phyloP scores from a whole-genome alignment of 2,888 invertebrate genomes.

The Digitonthophagus gazella region DNA sequence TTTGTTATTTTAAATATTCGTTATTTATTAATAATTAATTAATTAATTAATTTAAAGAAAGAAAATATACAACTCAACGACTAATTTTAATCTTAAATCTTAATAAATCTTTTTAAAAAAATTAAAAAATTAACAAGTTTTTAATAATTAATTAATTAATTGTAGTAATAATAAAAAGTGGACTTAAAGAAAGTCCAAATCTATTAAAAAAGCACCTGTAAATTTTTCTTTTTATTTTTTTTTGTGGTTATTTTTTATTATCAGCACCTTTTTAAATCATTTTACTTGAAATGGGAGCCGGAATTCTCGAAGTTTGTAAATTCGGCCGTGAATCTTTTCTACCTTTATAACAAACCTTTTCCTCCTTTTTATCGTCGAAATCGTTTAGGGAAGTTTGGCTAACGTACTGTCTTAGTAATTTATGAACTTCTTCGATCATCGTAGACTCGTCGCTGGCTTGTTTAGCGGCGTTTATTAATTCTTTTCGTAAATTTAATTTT shows the following conservation, averaged over 20 bases:
- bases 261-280: constrained; percentile 1
- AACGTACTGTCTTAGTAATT: constrained; percentile 62
- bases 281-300: constrained; percentile 49
- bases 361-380: constrained; percentile 56
- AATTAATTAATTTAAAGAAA: too few species aligned
- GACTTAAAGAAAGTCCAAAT: neutral
- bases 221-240: neutral
- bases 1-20: too few species aligned
- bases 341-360: constrained; percentile 35
- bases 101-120: neutral
- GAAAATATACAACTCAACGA: too few species aligned
- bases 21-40: too few species aligned
- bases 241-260: neutral
- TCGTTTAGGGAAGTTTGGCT: constrained; percentile 59
- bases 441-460: constrained; percentile 71
- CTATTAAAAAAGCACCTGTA: constrained; percentile 3
- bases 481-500: constrained; percentile 64
- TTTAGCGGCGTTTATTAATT: constrained; percentile 70
- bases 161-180: neutral
- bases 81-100: neutral
- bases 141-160: too few species aligned
- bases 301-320: constrained; percentile 53
- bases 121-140: neutral
- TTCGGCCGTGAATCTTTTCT: constrained; percentile 56
- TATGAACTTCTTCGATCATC: constrained; percentile 73